Base-by-base conservation (phyloP, 2,113 vertebrate genomes). In the Triplophysa tibetana region DNA sequence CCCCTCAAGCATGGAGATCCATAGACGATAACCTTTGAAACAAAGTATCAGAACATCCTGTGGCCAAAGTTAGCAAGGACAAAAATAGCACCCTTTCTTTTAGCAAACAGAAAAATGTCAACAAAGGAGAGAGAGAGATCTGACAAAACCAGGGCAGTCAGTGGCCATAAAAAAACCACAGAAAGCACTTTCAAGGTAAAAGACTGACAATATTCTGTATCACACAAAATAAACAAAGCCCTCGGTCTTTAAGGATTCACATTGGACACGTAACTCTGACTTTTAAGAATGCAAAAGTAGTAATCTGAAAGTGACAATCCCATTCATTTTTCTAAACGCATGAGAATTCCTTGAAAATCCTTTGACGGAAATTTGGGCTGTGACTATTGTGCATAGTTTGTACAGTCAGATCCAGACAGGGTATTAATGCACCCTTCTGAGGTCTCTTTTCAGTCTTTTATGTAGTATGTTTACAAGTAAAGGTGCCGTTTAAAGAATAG, bases 21-120 rank as follows among this genome's bases (percentile, higher is more conserved):
- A 45, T 1, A 60, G 38, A n/a, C 8, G 70, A 83, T 79, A 79
- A 83, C 64, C 70, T 62, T 63, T 74, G 33, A n/a, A 63, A 75
- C 64, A 75, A 68, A 68, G 78, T 54, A 79, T 41, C 23, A 0
- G 29, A 61, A 78, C 63, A 54, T 75, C 81, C 81, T 79, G 45
- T 7, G 3, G 69, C 73, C 21, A n/a, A 65, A 75, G 33, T 66
- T 19, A 17, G 43, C 70, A n/a, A 14, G 43, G 10, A 21, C 38
- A 74, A 67, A 78, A 78, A 74, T 73, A 82, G 43, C 62, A 13
- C 33, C 66, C 23, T 70, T 72, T 62, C 63, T 56, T 60, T 60
- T 13, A 45, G 45, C 33, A 7, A 48, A 67, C 24, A 45, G 17
- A 78, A 69, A 23, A 75, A 67, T n/a, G 43, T 50, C 8, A 64